These are phyloP conservation scores for Lordiphosa clarofinis DNA, from an alignment of 1,140 invertebrate species.

Conservation along the genomic window DNA sequence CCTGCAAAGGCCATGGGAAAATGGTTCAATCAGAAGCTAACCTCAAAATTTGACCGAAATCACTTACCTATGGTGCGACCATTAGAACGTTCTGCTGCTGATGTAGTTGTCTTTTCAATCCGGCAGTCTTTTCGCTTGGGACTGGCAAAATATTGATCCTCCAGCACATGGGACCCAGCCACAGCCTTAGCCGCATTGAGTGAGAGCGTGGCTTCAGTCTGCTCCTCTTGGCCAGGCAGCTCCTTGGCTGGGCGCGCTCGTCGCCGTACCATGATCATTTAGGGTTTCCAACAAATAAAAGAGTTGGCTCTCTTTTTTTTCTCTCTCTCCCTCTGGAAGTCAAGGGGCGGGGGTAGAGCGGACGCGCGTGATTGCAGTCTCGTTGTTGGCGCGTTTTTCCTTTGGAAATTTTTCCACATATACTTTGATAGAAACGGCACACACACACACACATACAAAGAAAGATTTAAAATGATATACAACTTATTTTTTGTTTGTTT, in stretches of 20 bases:
- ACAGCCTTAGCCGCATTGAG: slow-evolving; percentile 29
- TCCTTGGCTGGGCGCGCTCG: slow-evolving; percentile 60
- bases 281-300: slow-evolving; percentile 2
- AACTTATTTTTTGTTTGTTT: no score
- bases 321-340: slow-evolving; percentile 1
- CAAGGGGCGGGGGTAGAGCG: neutral
- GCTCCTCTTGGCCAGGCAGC: slow-evolving; percentile 11
- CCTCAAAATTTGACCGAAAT: slow-evolving; percentile 36
- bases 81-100: slow-evolving; percentile 33
- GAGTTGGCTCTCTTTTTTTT: no score
- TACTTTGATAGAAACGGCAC: slow-evolving; percentile 7
- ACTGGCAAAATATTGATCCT: slow-evolving; percentile 78
- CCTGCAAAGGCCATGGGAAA: slow-evolving; percentile 32
- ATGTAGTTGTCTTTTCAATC: slow-evolving; percentile 50
- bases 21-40: slow-evolving; percentile 38
- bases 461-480: slow-evolving; percentile 11
- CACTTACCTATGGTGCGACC: slow-evolving; percentile 66
- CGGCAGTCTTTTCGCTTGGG: slow-evolving; percentile 79
- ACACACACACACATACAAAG: slow-evolving; percentile 19
- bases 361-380: slow-evolving; percentile 36
- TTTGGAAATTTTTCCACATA: slow-evolving; percentile 9
- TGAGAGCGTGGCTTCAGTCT: slow-evolving; percentile 21
- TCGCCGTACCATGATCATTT: slow-evolving; percentile 71
- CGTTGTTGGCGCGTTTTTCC: slow-evolving; percentile 46
- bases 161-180: slow-evolving; percentile 44